Evolutionary conservation across 2,113 vertebrate species (phyloP), one percentile per base, ranked within the genome.

Genomic region (Merops nubicus): DNA sequence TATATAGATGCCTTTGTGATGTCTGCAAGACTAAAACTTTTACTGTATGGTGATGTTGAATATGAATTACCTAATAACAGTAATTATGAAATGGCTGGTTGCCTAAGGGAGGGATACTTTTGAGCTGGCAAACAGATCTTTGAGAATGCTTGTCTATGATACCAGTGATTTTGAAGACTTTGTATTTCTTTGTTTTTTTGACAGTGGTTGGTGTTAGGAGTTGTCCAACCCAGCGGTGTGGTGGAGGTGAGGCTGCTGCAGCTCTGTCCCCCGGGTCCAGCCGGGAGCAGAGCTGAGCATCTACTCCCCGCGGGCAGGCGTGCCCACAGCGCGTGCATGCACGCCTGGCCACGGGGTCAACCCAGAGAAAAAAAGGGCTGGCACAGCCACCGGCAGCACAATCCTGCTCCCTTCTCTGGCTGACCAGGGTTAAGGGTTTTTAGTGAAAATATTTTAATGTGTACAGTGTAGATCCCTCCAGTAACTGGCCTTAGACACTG

Each of bases 241-340:
- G 8, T n/a, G 14, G n/a, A 69, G 28, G 33, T 2, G 8, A 59
- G 23, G 54, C 69, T 90, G 64, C 64, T 88, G 56, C 16, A 53
- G 50, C 33, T 74, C 28, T 6, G 0, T 45, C 47, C 51, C 28
- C 36, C 65, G 45, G 5, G 9, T 81, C 26, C 40, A 45, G 20
- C 19, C 57, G 21, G 33, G 12, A 53, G n/a, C 67, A 62, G 43
- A 79, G 9, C 20, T 4, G 17, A 60, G 26, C 9, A 1, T 65
- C 60, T 78, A 29, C 60, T 87, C 25, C 63, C 42, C 13, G 0
- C 21, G 36, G 59, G 23, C 21, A 9, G 8, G 4, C 12, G 3
- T n/a, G 8, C 16, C 45, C 59, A 3, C 51, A 15, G 42, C 19
- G 20, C 14, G 0, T 53, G 7, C 1, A 3, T 17, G 14, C 10